Evolutionary conservation across 2,113 vertebrate species (phyloP), one percentile per base, ranked within the genome.

Genomic region (Axis porcinus): DNA sequence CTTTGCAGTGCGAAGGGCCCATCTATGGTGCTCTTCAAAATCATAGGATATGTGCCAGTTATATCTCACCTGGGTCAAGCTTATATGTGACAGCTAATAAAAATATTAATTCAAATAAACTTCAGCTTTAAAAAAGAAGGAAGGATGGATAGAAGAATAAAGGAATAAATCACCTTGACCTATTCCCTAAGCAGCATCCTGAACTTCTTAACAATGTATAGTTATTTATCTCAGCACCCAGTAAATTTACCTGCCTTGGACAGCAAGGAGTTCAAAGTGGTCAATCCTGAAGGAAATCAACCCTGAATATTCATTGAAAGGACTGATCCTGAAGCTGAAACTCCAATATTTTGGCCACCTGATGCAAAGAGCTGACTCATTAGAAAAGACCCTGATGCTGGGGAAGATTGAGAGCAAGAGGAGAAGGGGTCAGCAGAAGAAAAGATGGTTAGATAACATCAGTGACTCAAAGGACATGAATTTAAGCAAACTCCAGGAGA

Each of bases 1-100:
- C 4, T 30, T 36, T 14, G 0, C 13, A 5, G 9, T 9, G 6
- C 47, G 30, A 3, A 43, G 15, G 30, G 1, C 40, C 33, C 15
- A 2, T 5, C 19, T 36, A 43, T 5, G 1, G 7, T 12, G 28
- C 16, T 54, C 45, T 94, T 81, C 36, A 86, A 50, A 43, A 15
- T 45, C 33, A 81, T 11, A 21, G 36, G 57, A 28, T 62, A 52
- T 62, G 25, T 92, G 30, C 36, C 50, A 2, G 13, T 14, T 45
- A 3, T 36, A 7, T 21, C 3, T 16, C 21, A 28, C 27, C 27
- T 87, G 50, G 10, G 25, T 85, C 50, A 79, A 94, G 25, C 33
- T 27, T 83, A 15, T 83, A 40, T 83, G 36, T 27, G 79, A 54
- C 52, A 82, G 50, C 50, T 82, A n/a, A 54, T 54, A 36, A 21